Base-by-base conservation (phyloP, 2,113 vertebrate species). In the Paedocypris sp. region DNA sequence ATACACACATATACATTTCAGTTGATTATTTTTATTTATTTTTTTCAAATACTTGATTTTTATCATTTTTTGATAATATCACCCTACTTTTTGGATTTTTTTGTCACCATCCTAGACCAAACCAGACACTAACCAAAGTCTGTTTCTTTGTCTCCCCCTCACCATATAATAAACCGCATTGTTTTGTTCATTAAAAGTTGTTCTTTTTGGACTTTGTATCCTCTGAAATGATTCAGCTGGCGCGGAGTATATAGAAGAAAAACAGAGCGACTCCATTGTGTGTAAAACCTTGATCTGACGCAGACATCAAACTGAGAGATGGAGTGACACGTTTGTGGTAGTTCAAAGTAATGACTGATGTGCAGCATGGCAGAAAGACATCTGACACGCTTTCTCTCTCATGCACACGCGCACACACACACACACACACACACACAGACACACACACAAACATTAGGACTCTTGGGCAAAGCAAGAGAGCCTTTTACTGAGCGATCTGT, bases 301-400 rank as follows among this genome's bases (percentile, higher is more conserved):
- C 68, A 73, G 67, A 80, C 77, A 79, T 78, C 78, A 75, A 71
- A 31, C 77, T 73, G 78, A 67, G 78, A 77, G 76, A 64, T 59
- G 58, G 73, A 81, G 75, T 83, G 84, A 82, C 81, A 80, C 46
- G 33, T 75, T 74, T 66, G 62, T 82, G 81, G 79, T 75, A 77
- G 78, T 82, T 86, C 80, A 86, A 82, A 82, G 78, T 73, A 71
- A 74, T 78, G 78, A 77, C 80, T 76, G 73, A 80, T 80, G 77
- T 77, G 80, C 78, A 50, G 57, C 57, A 61, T 61, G 57, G 29
- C 54, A 68, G 65, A 66, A 50, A 65, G 54, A 69, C 54, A 25
- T 25, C 62, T 65, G 57, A 65, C 50, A 70, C 48, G 16, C n/a
- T n/a, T n/a, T n/a, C n/a, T n/a, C n/a, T n/a, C n/a, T n/a, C n/a